Conservation (phyloP, 2,797 vertebrate genomes). For the Antrozous pallidus region DNA sequence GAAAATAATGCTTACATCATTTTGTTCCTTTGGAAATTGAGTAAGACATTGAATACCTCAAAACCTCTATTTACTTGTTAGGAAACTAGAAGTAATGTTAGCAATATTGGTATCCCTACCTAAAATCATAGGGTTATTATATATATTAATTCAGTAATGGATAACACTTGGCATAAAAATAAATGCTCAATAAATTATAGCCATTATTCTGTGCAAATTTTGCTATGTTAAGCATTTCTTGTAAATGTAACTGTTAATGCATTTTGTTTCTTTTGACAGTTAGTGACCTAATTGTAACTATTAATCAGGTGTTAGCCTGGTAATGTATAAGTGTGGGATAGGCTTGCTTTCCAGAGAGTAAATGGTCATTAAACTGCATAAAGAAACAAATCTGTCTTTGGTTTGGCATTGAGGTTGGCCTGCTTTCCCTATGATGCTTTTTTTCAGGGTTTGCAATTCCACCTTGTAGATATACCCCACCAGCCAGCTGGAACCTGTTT, state of each 20-base stretch:
- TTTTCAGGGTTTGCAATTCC: not conserved
- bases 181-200: slow-evolving; percentile 36
- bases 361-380: not conserved
- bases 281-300: not conserved
- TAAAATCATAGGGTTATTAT: not conserved
- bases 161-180: not conserved
- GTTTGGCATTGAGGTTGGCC: not conserved
- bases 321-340: not conserved
- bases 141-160: not conserved
- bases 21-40: slow-evolving; percentile 31
- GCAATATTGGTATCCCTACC: not conserved
- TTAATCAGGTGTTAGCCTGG: not conserved
- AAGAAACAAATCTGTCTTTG: not conserved
- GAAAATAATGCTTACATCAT: not conserved
- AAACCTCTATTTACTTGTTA: not conserved
- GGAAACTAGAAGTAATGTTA: not conserved
- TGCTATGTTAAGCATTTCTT: not conserved
- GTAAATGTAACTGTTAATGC: slow-evolving; percentile 6
- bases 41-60: not conserved
- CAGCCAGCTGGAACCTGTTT: not conserved
- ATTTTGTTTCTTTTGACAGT: slow-evolving; percentile 38
- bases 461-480: fast-evolving
- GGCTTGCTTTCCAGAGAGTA: not conserved
- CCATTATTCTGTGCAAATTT: slow-evolving; percentile 1
- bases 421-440: not conserved